Base-by-base conservation (phyloP, 2,888 invertebrate genomes). In the Drosophila mercatorum region DNA sequence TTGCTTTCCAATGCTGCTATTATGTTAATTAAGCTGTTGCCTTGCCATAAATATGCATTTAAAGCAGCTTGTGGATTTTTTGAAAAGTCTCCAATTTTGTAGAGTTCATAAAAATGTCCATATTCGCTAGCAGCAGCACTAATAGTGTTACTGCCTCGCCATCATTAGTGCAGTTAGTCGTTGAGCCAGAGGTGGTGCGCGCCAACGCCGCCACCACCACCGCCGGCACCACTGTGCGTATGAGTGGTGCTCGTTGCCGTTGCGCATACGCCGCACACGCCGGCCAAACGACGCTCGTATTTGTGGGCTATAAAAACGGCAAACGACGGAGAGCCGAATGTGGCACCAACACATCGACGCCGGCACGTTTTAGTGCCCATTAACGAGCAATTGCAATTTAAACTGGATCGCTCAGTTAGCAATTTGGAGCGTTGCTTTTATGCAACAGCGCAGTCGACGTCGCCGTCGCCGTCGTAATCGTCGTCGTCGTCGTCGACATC, bases 351-450 rank as follows among this genome's bases (percentile, higher is more conserved):
- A 78, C 72, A 83, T 67, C 75, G 78, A 85, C 88, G 78, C 80
- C 71, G 90, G 86, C 89, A 88, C 90, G 90, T 91, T 91, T 89
- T 91, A 90, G 92, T 90, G 92, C 89, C 91, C 89, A 91, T 91
- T 91, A 91, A 91, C 91, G 92, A 91, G 89, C 90, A 89, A 91
- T 91, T 91, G 91, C 91, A 91, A 91, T 91, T 91, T 91, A 91
- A 91, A 91, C 91, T 91, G 91, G 91, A 91, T 91, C 90, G 91
- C 89, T 83, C 89, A 84, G 89, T 90, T 88, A 83, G 88, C 82
- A 91, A 90, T 88, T 91, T 90, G 87, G 88, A 90, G 83, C 86
- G 86, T 90, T 89, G 83, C 83, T 81, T 89, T 89, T 89, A 89
- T 90, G 89, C 90, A 90, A 90, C 86, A 76, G 68, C 74, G 71